phyloP scores from a whole-genome alignment of 2,113 vertebrate species.

The Zosterops lateralis region DNA sequence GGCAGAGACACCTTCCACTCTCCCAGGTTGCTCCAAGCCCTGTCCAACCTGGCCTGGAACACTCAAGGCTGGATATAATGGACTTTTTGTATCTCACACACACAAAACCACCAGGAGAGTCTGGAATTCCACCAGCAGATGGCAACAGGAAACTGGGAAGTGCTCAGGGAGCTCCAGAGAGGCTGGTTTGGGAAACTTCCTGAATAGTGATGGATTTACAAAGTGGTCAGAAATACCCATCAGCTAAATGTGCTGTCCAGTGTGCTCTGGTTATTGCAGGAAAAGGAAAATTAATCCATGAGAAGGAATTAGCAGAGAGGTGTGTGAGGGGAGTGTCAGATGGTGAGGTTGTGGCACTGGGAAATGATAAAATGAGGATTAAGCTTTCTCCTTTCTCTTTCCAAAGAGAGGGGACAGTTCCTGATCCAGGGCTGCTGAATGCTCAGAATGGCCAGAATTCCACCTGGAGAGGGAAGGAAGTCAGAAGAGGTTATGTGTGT shows the following conservation, averaged over 20 bases:
- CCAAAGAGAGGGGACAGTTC: neutral
- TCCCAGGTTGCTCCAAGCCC: neutral
- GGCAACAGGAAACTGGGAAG: constrained; percentile 43
- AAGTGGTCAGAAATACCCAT: neutral
- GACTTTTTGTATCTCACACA: neutral
- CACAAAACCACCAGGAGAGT: neutral
- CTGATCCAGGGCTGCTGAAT: neutral
- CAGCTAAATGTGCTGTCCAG: neutral
- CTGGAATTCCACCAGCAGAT: constrained; percentile 51
- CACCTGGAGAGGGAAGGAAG: neutral
- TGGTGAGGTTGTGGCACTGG: neutral
- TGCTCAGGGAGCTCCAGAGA: neutral
- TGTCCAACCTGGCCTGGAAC: fast-evolving
- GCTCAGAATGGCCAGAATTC: neutral
- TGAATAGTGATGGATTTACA: neutral
- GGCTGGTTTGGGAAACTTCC: neutral
- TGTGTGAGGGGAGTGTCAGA: neutral
- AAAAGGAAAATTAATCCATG: neutral
- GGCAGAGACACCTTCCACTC: neutral
- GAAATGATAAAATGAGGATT: neutral
- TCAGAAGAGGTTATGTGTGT: neutral
- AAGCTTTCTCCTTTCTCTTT: neutral
- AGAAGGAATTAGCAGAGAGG: neutral
- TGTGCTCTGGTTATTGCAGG: neutral
- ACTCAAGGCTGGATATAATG: neutral